These are phyloP conservation scores for Habroteleia sp. DNA, from an alignment of 2,888 invertebrate species.

Conservation along the genomic window DNA sequence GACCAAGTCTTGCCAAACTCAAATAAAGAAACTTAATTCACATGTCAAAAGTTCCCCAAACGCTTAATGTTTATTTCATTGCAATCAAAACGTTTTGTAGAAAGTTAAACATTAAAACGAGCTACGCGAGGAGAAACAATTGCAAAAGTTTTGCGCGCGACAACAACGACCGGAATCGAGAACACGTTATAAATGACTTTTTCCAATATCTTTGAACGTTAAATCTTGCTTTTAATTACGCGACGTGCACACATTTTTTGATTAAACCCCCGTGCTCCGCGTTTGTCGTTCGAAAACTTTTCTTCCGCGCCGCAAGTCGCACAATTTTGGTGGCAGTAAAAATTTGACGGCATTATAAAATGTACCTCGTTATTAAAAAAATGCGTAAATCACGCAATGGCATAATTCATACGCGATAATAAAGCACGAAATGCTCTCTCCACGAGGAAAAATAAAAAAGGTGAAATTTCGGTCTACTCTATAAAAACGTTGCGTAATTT, in stretches of 20 bases:
- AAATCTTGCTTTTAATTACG: constrained; percentile 37
- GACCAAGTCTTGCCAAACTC: too few relatives aligned
- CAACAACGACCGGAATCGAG: constrained; percentile 3
- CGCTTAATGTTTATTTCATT: background rate
- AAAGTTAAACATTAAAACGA: background rate
- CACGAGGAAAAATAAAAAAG: constrained; percentile 26
- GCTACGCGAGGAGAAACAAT: background rate
- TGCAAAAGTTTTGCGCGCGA: background rate
- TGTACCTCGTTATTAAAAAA: constrained; percentile 27
- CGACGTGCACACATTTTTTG: constrained; percentile 16
- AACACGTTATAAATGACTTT: background rate
- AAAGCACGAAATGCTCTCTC: constrained; percentile 26
- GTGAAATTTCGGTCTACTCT: constrained; percentile 27
- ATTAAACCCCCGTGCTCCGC: constrained; percentile 12
- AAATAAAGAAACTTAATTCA: too few relatives aligned
- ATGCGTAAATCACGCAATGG: constrained; percentile 44
- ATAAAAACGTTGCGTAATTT: constrained; percentile 42
- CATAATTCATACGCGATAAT: constrained; percentile 41
- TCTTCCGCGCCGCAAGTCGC: background rate
- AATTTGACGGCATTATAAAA: constrained; percentile 40
- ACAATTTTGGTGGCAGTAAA: constrained; percentile 3
- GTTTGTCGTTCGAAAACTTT: constrained; percentile 1
- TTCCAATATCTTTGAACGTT: constrained; percentile 17
- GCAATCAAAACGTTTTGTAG: background rate
- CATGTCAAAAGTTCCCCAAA: too few relatives aligned